Base-by-base conservation (phyloP, 2,888 invertebrate genomes). In the Amphipoea lucens region DNA sequence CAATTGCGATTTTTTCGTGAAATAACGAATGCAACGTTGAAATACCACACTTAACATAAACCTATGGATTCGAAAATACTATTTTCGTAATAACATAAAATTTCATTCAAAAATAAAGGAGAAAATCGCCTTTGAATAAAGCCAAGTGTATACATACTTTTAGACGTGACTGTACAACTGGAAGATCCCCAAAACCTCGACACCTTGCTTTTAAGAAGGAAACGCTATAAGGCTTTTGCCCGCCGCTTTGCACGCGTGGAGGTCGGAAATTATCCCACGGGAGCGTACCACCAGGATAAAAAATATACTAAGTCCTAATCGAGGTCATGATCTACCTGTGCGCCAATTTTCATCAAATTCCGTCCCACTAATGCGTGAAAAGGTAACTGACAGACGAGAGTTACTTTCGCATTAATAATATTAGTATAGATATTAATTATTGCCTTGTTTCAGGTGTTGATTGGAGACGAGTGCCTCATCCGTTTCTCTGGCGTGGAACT, bases 401-500 rank as follows among this genome's bases (percentile, higher is more conserved):
- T 23, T 51, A 69, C 12, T 68, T 6, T 68, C 11, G 12, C 20
- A 29, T 29, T 68, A 20, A 29, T 68, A 29, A 68, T 48, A 48
- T 51, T 36, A 51, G 51, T 51, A 48, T 69, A 48, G 4, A n/a
- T 29, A 74, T 17, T 17, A 60, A 48, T 40, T 11, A 62, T 63
- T 63, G 51, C 5, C 14, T 51, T 63, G 42, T 66, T 78, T 45
- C 90, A 98, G 98, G 95, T 99, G n/a, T 98, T 99, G 98, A 99
- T 99, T 91, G 99, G 99, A 48, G 99, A 99, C 94, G 99, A 99
- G 92, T 98, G 98, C 78, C 97, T 99, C 71, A 97, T 99, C 88
- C 98, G 99, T 86, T 99, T 99, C 97, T 98, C 99, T 67, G 99
- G 99, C 71, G 99, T 99, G 29, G 98, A 98, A 86, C 95, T 99